A percentile compares a stretch with the other conserved stretches of the same genome.
phyloP scores from a whole-genome alignment of 2,888 invertebrate species.

The Lutraria lutraria region DNA sequence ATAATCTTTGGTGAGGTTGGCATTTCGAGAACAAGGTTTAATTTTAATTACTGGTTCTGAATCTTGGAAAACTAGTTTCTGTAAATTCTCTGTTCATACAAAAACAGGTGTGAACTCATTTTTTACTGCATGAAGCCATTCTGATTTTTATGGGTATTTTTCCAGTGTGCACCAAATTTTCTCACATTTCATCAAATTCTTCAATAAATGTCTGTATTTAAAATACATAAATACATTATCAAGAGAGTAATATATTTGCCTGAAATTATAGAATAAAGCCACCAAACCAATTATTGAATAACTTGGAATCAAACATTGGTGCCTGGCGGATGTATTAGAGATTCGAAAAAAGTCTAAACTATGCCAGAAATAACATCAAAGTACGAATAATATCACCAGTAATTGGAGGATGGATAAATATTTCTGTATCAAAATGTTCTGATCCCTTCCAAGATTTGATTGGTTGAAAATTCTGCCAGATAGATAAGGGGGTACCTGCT shows the following conservation, averaged over 20 bases:
- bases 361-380: constrained; percentile 36
- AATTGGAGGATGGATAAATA: constrained; percentile 9
- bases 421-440: constrained; percentile 18
- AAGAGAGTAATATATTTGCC: not conserved
- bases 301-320: not conserved
- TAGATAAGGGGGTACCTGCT: constrained; percentile 38
- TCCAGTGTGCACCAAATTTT: not conserved
- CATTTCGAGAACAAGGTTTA: too few species aligned
- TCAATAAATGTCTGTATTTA: not conserved
- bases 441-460: constrained; percentile 49
- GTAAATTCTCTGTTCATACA: too few species aligned
- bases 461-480: constrained; percentile 43
- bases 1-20: too few species aligned
- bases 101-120: too few species aligned
- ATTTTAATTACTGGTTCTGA: too few species aligned
- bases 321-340: constrained; percentile 4
- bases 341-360: not conserved
- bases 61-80: too few species aligned
- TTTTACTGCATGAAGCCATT: not conserved
- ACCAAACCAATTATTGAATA: constrained; percentile 1
- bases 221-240: not conserved
- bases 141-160: not conserved
- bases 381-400: not conserved
- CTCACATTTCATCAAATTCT: not conserved
- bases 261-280: not conserved